Evolutionary conservation across 2,113 vertebrate species (phyloP), one percentile per base, ranked within the genome.

Genomic region (Hippocampus comes): DNA sequence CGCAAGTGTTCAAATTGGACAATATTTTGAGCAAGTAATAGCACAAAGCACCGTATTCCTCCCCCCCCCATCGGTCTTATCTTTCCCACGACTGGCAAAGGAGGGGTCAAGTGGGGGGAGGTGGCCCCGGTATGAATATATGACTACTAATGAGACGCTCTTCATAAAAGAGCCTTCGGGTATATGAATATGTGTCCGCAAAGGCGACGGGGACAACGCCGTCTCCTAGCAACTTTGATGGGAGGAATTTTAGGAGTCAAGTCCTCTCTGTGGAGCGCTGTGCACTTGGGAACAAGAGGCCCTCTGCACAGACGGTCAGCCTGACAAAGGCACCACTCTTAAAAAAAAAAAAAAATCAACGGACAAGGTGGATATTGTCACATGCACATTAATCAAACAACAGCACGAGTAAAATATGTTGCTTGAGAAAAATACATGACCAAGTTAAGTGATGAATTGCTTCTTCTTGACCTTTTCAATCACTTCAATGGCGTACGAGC

Each of bases 141-240:
- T 90, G 87, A 90, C 89, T 91, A 87, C 91, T 92, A 92, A 93
- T 93, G 89, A 93, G 91, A 83, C 67, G 18, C 60, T 78, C 75
- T 82, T 88, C 77, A 89, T 88, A 87, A 86, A 89, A 86, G 43
- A 89, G 85, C 74, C 70, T 85, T 79, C 88, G 84, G 82, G 84
- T 93, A 93, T 93, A 93, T 93, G 90, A 92, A 93, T 93, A 91
- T 93, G 90, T 78, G 82, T 82, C 87, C 72, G 77, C 84, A 89
- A 91, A 82, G 85, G 86, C 59, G 76, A 73, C 67, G 74, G 73
- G 48, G 83, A 93, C 90, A 93, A 93, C 84, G 76, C 89, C 75
- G 84, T 92, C 80, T 75, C 92, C 89, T 87, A 89, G 92, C 92
- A 93, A 93, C 92, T 78, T 74, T 80, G 78, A 84, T 87, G 80